phyloP scores from a whole-genome alignment of 1,140 invertebrate species.

The Chironomus striatipennis region DNA sequence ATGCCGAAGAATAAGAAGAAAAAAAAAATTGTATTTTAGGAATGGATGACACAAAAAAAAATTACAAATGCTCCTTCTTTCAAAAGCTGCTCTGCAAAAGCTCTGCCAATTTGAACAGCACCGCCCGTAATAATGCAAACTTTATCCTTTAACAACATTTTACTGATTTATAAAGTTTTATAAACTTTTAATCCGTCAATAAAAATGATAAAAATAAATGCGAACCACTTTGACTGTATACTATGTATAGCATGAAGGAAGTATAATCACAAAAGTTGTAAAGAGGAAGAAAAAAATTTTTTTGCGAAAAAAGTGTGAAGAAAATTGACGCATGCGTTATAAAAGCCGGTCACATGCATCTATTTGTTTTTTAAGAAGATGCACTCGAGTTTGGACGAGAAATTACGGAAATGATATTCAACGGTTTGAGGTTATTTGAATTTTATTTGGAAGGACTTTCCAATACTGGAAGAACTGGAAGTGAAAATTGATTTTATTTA shows the following conservation, averaged over 20 bases:
- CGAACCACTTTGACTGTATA: too few species aligned
- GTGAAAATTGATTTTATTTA: too few species aligned
- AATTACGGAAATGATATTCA: too few species aligned
- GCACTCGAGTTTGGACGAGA: too few species aligned
- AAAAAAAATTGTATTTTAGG: neutral
- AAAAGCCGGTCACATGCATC: neutral
- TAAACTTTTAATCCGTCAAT: neutral
- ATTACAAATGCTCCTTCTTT: conserved; percentile 48
- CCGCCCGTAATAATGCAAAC: conserved; percentile 65
- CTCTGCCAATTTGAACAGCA: conserved; percentile 60
- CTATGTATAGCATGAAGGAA: too few species aligned
- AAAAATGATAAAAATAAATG: too few species aligned
- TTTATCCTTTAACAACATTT: conserved; percentile 58
- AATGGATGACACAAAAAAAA: neutral
- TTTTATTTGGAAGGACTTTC: neutral
- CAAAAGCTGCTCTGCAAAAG: conserved; percentile 56
- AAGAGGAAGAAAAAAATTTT: too few species aligned
- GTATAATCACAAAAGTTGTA: too few species aligned
- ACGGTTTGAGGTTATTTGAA: neutral
- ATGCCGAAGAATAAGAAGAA: neutral
- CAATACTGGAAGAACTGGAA: too few species aligned
- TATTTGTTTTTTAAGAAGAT: neutral
- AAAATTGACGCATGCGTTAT: neutral
- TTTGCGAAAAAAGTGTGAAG: neutral
- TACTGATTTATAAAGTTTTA: neutral